These are phyloP conservation scores for Emydoidea blandingii DNA, from an alignment of 2,797 vertebrate genomes.

Conservation along the genomic window DNA sequence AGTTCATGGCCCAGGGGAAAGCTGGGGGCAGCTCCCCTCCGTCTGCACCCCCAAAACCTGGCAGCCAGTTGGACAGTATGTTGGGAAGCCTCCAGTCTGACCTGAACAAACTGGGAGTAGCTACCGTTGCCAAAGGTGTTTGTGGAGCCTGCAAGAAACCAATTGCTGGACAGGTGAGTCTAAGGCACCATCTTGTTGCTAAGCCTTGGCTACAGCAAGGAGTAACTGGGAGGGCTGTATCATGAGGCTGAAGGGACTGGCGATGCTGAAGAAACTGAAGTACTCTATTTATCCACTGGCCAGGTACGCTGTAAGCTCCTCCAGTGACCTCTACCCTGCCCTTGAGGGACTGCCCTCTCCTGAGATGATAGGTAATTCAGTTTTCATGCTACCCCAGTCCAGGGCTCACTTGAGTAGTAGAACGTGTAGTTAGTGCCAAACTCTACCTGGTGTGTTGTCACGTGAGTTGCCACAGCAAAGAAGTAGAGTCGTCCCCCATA, in stretches of 20 bases:
- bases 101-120: constrained; percentile 92
- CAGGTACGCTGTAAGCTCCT: constrained; percentile 78
- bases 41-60: constrained; percentile 86
- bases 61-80: constrained; percentile 97
- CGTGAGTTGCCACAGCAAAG: constrained; percentile 6
- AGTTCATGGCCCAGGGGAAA: constrained; percentile 94
- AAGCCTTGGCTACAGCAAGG: constrained; percentile 26
- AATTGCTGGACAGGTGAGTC: constrained; percentile 93
- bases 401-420: constrained; percentile 75
- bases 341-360: constrained; percentile 78
- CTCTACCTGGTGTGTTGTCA: constrained; percentile 63
- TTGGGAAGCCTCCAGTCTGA: constrained; percentile 95
- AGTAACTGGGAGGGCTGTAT: constrained; percentile 45
- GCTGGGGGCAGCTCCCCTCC: constrained; percentile 82
- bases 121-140: constrained; percentile 94
- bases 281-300: constrained; percentile 79
- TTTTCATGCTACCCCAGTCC: constrained; percentile 77
- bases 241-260: constrained; percentile 65
- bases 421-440: constrained; percentile 67
- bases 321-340: constrained; percentile 77
- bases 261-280: constrained; percentile 77
- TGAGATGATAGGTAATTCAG: constrained; percentile 79
- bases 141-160: constrained; percentile 98
- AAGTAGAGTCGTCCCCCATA: constrained; percentile 43
- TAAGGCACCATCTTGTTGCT: constrained; percentile 46